Evolutionary conservation across 2,797 vertebrate genomes (phyloP).

Genomic region (Scomberomorus guttatus): DNA sequence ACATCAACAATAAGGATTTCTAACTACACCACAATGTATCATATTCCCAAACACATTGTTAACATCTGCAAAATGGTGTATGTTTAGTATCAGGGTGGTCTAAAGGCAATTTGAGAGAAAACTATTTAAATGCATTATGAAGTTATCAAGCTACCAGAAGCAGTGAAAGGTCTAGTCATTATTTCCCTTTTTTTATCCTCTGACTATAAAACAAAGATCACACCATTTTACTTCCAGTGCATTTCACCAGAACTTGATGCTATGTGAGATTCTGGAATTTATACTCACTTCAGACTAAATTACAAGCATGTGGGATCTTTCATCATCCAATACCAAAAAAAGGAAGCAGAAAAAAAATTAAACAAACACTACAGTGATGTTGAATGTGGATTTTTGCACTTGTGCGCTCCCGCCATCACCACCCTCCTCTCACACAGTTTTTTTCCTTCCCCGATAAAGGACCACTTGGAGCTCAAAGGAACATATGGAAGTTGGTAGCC

Average conservation of each 20-base stretch:
- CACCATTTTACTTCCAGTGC: conserved; percentile 25
- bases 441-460: conserved; percentile 64
- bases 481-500: conserved; percentile 81
- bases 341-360: conserved; percentile 26
- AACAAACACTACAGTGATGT: conserved; percentile 35
- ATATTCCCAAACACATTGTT: conserved; percentile 14
- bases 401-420: conserved; percentile 25
- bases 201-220: conserved; percentile 47
- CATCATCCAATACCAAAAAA: conserved; percentile 42
- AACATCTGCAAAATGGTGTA: not conserved
- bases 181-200: conserved; percentile 21
- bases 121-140: conserved; percentile 41
- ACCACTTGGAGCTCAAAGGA: conserved; percentile 72
- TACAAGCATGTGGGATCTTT: conserved; percentile 71
- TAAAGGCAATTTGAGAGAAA: conserved; percentile 21
- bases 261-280: conserved; percentile 64
- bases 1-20: conserved; percentile 5
- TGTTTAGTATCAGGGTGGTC: conserved; percentile 27
- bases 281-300: conserved; percentile 67
- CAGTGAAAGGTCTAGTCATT: conserved; percentile 26
- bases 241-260: conserved; percentile 44
- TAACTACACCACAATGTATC: not conserved
- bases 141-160: conserved; percentile 26
- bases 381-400: conserved; percentile 67
- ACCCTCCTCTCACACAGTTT: conserved; percentile 8